Conservation (phyloP, 1,140 invertebrate species). For the Drosophila ambigua region DNA sequence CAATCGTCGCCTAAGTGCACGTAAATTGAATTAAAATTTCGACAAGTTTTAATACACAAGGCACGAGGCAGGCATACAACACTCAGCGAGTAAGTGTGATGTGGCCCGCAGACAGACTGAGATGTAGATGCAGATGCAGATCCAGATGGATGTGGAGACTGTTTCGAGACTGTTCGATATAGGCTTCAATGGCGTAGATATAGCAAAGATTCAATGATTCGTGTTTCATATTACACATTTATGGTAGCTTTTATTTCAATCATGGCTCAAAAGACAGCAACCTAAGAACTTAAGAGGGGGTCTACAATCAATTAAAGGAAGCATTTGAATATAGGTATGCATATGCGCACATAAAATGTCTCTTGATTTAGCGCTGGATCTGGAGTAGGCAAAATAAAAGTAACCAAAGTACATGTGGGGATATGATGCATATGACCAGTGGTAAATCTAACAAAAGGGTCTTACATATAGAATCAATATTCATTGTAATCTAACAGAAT, state of each 20-base stretch:
- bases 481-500: background rate
- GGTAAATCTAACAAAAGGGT: background rate
- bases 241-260: slow-evolving; percentile 49
- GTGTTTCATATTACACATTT: slow-evolving; percentile 39
- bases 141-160: slow-evolving; percentile 2
- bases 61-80: background rate
- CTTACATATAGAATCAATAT: background rate
- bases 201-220: background rate
- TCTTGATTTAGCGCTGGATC: too few relatives aligned
- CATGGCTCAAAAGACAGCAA: slow-evolving; percentile 38
- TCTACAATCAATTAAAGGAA: slow-evolving; percentile 34
- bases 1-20: slow-evolving; percentile 81
- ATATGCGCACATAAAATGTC: too few relatives aligned
- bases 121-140: too few relatives aligned
- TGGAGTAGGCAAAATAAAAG: too few relatives aligned
- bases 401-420: too few relatives aligned
- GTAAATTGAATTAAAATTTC: slow-evolving; percentile 81
- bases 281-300: slow-evolving; percentile 40
- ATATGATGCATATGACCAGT: too few relatives aligned
- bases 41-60: slow-evolving; percentile 65
- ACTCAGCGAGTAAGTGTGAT: slow-evolving; percentile 19
- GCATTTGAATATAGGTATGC: slow-evolving; percentile 17
- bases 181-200: too few relatives aligned
- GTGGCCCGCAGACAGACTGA: too few relatives aligned
- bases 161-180: slow-evolving; percentile 43